A percentile compares a stretch with the other conserved stretches of the same genome.
phyloP scores from a whole-genome alignment of 2,797 vertebrate genomes.

The Xerus rutilus region DNA sequence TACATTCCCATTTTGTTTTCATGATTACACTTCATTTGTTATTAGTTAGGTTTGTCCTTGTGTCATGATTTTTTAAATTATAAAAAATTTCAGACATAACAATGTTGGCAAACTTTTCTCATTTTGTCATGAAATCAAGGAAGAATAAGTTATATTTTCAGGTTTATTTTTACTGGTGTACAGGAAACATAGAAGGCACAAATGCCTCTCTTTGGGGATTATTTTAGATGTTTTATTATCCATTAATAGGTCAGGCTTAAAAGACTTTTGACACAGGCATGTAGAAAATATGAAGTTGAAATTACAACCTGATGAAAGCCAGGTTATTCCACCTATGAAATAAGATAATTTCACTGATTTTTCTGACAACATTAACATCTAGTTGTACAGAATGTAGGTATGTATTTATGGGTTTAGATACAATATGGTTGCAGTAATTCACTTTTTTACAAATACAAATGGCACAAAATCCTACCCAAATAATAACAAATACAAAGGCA shows the following conservation, averaged over 20 bases:
- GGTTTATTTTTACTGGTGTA: constrained; percentile 42
- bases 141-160: constrained; percentile 39
- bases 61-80: neutral
- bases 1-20: neutral
- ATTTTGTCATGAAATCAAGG: neutral
- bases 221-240: neutral
- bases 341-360: constrained; percentile 27
- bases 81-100: neutral
- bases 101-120: neutral
- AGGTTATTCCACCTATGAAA: neutral
- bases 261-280: constrained; percentile 23
- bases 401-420: neutral
- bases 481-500: neutral
- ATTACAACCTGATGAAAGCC: neutral
- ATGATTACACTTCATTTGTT: neutral
- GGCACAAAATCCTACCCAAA: neutral
- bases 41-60: neutral
- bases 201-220: neutral
- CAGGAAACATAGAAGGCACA: neutral
- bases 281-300: constrained; percentile 53
- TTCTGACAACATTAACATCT: constrained; percentile 17
- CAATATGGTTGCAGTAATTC: neutral
- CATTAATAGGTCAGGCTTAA: neutral
- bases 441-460: neutral
- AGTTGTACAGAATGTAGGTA: neutral